Conservation (phyloP, 2,797 vertebrate species). For the Hafferia zeledoni region DNA sequence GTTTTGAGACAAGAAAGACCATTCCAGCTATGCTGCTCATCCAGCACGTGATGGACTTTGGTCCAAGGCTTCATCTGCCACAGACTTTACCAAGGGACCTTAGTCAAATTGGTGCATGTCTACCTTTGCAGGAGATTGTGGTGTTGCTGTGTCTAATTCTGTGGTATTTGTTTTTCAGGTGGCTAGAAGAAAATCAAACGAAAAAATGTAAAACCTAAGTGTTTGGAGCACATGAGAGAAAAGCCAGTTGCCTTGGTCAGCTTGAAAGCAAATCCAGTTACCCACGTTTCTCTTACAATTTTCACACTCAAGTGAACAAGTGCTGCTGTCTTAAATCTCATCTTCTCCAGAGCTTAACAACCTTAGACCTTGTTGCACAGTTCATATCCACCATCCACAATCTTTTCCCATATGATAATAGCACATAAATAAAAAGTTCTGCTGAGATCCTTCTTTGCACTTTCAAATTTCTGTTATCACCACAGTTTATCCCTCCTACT, state of each 20-base stretch:
- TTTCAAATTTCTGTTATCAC: background rate
- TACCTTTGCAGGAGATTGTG: background rate
- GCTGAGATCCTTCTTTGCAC: background rate
- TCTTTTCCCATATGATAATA: background rate
- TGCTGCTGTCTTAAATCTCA: background rate
- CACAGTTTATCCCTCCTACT: background rate
- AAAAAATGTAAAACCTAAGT: background rate
- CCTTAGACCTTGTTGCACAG: background rate
- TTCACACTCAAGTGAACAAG: background rate
- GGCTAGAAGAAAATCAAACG: background rate
- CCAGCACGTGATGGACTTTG: background rate
- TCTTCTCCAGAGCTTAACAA: background rate
- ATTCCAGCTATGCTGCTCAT: background rate
- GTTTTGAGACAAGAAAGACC: background rate
- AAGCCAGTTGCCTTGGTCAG: background rate
- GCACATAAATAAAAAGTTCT: background rate
- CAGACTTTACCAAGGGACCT: background rate
- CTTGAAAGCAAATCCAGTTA: background rate
- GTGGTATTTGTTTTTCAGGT: background rate
- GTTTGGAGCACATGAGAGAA: background rate
- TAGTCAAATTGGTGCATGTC: rapidly evolving
- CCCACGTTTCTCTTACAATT: background rate
- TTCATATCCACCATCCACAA: background rate
- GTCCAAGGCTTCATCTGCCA: background rate
- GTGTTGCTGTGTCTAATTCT: background rate